These are phyloP conservation scores for Euphysa ruthae DNA, from an alignment of 30 jellyfish, hydroid and myxozoan genomes.

Conservation along the genomic window DNA sequence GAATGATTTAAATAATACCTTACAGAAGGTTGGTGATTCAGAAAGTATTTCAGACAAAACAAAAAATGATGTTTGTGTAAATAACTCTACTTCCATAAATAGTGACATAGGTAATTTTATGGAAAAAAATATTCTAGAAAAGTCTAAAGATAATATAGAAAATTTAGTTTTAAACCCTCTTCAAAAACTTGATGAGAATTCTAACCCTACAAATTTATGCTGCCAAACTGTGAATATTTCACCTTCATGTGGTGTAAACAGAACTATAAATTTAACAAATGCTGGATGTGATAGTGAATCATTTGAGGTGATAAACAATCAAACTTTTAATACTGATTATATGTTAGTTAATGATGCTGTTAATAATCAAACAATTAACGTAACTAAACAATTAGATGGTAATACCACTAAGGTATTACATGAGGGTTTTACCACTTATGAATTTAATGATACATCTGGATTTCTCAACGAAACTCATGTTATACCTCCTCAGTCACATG, in stretches of 20 bases:
- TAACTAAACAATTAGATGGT: too few relatives aligned
- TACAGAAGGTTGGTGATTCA: too few relatives aligned
- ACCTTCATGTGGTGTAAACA: too few relatives aligned
- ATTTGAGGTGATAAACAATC: not conserved
- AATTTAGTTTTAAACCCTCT: not conserved
- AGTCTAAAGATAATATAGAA: not conserved
- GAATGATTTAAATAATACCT: not conserved
- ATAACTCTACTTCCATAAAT: too few relatives aligned
- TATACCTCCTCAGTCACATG: not conserved
- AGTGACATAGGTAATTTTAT: too few relatives aligned
- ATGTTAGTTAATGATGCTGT: not conserved
- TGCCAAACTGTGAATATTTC: not conserved
- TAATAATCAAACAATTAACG: not conserved
- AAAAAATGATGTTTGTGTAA: too few relatives aligned
- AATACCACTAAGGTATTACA: not conserved
- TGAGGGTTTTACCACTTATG: not conserved
- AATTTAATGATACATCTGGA: not conserved
- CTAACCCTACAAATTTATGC: not conserved
- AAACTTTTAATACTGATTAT: constrained; percentile 1
- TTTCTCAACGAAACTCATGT: constrained; percentile 17
- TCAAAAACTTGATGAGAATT: not conserved
- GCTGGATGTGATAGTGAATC: not conserved
- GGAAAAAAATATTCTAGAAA: too few relatives aligned
- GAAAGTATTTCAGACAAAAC: too few relatives aligned
- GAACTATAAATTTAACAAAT: not conserved